Evolutionary conservation across 2,113 vertebrate genomes (phyloP).

Genomic region (Pleuronectes platessa): DNA sequence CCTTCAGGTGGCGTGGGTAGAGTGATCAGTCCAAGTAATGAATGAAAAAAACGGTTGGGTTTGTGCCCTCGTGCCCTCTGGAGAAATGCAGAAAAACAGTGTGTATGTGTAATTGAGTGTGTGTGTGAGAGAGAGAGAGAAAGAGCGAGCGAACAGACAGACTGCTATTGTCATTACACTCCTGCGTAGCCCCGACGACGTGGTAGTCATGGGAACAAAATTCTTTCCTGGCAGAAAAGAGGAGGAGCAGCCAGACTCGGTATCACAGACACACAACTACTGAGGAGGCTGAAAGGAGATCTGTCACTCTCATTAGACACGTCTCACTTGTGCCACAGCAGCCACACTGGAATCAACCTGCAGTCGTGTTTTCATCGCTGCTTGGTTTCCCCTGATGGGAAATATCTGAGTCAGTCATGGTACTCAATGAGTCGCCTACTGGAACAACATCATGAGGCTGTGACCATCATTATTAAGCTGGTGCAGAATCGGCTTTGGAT

Average conservation of each 20-base stretch:
- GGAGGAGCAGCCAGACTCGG: constrained; percentile 11
- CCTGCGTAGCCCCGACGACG: constrained; percentile 27
- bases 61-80: too few species aligned
- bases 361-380: too few species aligned
- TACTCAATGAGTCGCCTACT: not conserved
- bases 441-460: not conserved
- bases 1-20: not conserved
- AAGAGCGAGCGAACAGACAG: not conserved
- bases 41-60: not conserved
- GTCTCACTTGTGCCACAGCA: not conserved
- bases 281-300: constrained; percentile 23
- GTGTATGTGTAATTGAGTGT: constrained; percentile 4
- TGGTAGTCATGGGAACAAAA: constrained; percentile 65
- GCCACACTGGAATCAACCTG: not conserved
- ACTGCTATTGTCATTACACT: constrained; percentile 60
- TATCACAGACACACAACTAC: constrained; percentile 35
- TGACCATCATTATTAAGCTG: not conserved
- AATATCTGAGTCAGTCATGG: not conserved
- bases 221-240: constrained; percentile 63
- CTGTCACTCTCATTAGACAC: constrained; percentile 31
- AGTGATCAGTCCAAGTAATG: not conserved
- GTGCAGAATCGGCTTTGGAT: not conserved
- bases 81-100: constrained; percentile 3
- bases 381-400: too few species aligned
- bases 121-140: not conserved